Evolutionary conservation across 2,797 vertebrate genomes (phyloP), one percentile per base, ranked within the genome.

Genomic region (Hoplostethus atlanticus): DNA sequence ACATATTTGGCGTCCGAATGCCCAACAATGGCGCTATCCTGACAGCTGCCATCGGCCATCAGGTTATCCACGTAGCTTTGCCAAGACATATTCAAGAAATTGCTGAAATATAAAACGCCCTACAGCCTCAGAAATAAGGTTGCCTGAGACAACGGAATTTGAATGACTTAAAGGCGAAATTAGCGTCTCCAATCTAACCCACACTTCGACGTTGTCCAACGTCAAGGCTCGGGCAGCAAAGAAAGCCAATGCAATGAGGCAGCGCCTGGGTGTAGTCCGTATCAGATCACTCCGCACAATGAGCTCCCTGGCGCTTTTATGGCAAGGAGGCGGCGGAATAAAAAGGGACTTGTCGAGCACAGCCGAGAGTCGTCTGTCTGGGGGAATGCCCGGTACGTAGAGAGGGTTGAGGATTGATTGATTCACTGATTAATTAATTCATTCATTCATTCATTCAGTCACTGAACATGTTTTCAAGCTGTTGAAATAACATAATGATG

Each of bases 21-120:
- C 77, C 97, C 97, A 92, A 98, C 96, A 96, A 98, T 98, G 96
- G 97, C 96, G 96, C 95, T 92, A 93, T 98, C 97, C 95, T 97
- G 97, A 96, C 97, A 98, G 96, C 94, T 95, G 94, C 96, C 96
- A 94, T 98, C 97, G 93, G 94, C 95, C 97, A 98, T 98, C 96
- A 98, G 96, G 96, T 96, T 97, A 55, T 98, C 96, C 95, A 98
- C 96, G 96, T 98, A 98, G 96, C 94, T 94, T 94, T 97, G 94
- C 97, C 97, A 99, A 95, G 96, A 96, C 97, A 97, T 99, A 73
- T 90, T 96, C 86, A 87, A 90, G 79, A 83, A 87, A 89, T 47
- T 66, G 72, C 57, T 81, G 89, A 70, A 83, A 70, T 77, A 54
- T 73, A 65, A 71, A 82, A 62, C 73, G 51, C 59, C 73, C 80